These are phyloP conservation scores for Falco berigora DNA, from an alignment of 2,797 vertebrate genomes.

Conservation along the genomic window DNA sequence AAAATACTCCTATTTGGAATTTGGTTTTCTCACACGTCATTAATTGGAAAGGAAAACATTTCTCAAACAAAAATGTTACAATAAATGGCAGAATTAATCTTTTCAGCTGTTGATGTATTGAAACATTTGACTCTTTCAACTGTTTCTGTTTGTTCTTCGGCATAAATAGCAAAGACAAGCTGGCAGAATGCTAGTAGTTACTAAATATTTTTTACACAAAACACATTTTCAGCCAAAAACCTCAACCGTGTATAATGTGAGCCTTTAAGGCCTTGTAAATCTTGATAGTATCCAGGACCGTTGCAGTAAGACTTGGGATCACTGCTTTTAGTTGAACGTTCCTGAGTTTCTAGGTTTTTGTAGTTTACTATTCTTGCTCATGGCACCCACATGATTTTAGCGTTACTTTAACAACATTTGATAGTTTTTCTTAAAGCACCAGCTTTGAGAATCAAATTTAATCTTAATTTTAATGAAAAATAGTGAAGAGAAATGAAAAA, in stretches of 20 bases:
- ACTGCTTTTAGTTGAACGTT: not conserved
- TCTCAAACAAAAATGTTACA: not conserved
- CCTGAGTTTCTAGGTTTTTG: not conserved
- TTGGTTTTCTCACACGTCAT: not conserved
- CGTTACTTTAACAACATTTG: not conserved
- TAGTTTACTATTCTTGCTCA: not conserved
- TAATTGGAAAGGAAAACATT: not conserved
- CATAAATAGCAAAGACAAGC: not conserved
- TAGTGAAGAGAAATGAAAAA: not conserved
- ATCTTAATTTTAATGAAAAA: not conserved
- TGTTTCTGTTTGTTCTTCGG: not conserved
- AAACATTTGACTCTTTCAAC: not conserved
- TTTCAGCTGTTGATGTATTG: not conserved
- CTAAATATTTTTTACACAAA: not conserved
- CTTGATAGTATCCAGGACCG: not conserved
- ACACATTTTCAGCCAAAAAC: not conserved
- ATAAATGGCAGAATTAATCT: not conserved
- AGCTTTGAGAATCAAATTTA: not conserved
- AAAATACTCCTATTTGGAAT: not conserved
- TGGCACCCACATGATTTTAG: not conserved
- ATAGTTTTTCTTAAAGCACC: not conserved
- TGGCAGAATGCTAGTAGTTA: not conserved
- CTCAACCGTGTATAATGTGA: not conserved
- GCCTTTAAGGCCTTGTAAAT: not conserved
- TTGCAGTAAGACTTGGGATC: not conserved